Base-by-base conservation (phyloP, 2,797 vertebrate genomes). In the Gouania willdenowi region DNA sequence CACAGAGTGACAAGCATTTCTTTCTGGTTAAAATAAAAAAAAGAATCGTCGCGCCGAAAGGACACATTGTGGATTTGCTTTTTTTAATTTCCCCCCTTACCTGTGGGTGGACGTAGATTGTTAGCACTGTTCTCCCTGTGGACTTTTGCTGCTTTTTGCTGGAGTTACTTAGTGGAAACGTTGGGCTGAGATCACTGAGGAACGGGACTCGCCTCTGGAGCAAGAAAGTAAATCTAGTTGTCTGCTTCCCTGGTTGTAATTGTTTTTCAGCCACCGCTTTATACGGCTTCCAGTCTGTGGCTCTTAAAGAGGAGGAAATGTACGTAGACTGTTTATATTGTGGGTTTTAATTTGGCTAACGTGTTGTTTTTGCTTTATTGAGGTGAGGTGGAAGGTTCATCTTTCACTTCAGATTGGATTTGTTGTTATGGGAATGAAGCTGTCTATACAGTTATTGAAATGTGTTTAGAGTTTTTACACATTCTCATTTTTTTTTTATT, bases 1-100 rank as follows among this genome's bases (percentile, higher is more conserved):
- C 87, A 86, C 76, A 88, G 84, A 81, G 88, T 91, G 91, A 92
- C 91, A 91, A 89, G 89, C 88, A 87, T 88, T 89, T 87, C 87
- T 86, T 87, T 85, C 85, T 87, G 84, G 82, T 85, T 79, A 87
- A 86, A 85, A 79, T 81, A 68, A 76, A 81, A 77, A 72, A 38
- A 33, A 43, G 19, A 63, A 77, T 72, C 81, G 41, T 58, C 51
- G 65, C 67, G 60, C 72, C 66, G 44, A 69, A 66, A 42, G 66
- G 66, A 81, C 81, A 83, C 78, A 37, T 58, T 66, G 76, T 77
- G 85, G 83, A 83, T 88, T 84, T 84, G 58, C n/a, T n/a, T 56
- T 63, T 61, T 53, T 26, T 60, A 46, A 58, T 45, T 40, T 34
- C 7, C 46, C n/a, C 41, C 39, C 61, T 50, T 75, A 83, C 81